Evolutionary conservation across 2,797 vertebrate species (phyloP), one percentile per base, ranked within the genome.

Genomic region (Coregonus sp.): DNA sequence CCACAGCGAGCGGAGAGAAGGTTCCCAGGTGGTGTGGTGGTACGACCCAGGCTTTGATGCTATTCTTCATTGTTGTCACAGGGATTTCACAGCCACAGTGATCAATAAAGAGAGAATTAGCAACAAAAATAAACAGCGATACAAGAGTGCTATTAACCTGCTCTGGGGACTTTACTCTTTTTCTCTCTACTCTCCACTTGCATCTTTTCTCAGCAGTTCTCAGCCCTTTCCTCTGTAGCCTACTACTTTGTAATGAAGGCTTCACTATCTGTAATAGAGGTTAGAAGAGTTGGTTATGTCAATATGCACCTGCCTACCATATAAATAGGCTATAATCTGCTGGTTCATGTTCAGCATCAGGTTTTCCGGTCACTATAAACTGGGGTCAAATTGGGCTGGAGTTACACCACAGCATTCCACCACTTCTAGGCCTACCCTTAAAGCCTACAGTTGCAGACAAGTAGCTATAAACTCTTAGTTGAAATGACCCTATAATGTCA

Each of bases 41-140:
- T 88, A 72, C 83, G 70, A 83, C 78, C 86, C 78, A 83, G 71
- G 83, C 82, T 85, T 80, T 85, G 79, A 86, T 89, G 63, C 86
- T 83, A 67, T 78, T 77, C 75, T 54, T 73, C 65, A 47, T 2
- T 76, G 79, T 84, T 75, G 77, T 72, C 33, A 56, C 75, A 78
- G 78, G 85, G 63, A 86, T 86, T 82, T 82, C 81, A 87, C 75
- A 89, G 83, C 80, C 75, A 79, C 83, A 85, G 83, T 82, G 82
- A 87, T 87, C 70, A 85, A 85, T 83, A 86, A 90, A 90, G 79
- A 89, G 74, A 18, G 29, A 89, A 86, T 75, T 80, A 83, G 82
- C 81, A 87, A 89, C 83, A 81, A 16, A 87, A 90, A 90, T 87
- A 90, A 91, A 92, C 33, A 83, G 16, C 79, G 81, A 85, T 52